Evolutionary conservation across 2,888 invertebrate genomes (phyloP), one percentile per base, ranked within the genome.

Genomic region (Phyto melanocephala): DNA sequence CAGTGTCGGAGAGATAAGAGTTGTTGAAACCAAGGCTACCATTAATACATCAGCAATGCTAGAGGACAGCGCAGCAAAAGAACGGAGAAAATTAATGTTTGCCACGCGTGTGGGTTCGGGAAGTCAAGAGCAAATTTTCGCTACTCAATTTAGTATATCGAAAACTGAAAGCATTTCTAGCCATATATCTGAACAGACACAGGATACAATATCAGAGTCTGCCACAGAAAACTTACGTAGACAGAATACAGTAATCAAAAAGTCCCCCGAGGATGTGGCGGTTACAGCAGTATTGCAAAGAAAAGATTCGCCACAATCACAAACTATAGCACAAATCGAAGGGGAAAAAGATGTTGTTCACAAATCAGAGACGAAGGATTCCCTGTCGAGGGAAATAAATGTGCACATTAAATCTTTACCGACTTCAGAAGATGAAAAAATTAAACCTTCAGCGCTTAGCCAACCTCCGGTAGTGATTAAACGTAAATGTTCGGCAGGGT

Each of bases 61-160:
- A 13, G 67, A 86, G 1, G 88, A 88, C 54, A 87, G 87, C 52
- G 86, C 87, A 0, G 87, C 86, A 10, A 89, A 87, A 47, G 91
- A 91, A 79, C 90, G 91, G 37, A 87, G 91, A 15, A 92, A 94
- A 58, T 90, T 95, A 58, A 92, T 94, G 68, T 95, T 95, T 88
- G 93, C 94, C 72, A 95, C 95, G 8, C 93, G 94, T 84, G 91
- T 95, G 54, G 95, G 95, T 35, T 91, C 91, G 0, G 91, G 91
- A 22, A 94, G 94, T 87, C 92, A 93, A 87, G 95, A 95, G 86
- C 94, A 94, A 89, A 92, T 95, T 56, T 95, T 95, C 88, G 93
- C 94, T 86, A 93, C 93, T 3, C 94, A 94, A 86, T 92, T 94
- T 85, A 94, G 94, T 87, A 92, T 94, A 85, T 94, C 94, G 0